Conservation (phyloP, 2,113 vertebrate species). For the Megalops atlanticus region DNA sequence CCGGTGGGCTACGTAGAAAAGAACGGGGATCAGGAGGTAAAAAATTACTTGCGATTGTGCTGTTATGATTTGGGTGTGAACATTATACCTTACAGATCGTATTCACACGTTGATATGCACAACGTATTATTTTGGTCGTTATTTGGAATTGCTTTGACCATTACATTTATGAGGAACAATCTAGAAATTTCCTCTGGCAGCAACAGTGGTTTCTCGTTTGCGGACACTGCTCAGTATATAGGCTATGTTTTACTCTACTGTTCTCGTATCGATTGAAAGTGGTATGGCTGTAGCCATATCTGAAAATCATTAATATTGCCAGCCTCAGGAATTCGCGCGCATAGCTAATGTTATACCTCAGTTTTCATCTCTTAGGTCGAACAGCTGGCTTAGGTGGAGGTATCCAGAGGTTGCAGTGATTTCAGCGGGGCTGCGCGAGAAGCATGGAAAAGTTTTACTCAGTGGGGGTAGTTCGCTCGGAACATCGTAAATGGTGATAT, state of each 20-base stretch:
- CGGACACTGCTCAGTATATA: too few species aligned
- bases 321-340: not conserved
- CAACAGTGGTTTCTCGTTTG: not conserved
- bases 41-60: not conserved
- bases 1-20: not conserved
- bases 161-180: not conserved
- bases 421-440: not conserved
- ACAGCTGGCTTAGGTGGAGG: not conserved
- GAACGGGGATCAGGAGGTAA: not conserved
- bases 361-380: not conserved
- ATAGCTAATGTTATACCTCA: not conserved
- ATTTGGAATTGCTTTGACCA: not conserved
- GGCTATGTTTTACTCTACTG: not conserved
- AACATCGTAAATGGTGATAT: not conserved
- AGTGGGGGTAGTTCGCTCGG: too few species aligned
- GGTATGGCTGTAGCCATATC: not conserved
- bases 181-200: conserved; percentile 21
- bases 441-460: not conserved
- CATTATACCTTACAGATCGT: not conserved
- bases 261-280: not conserved
- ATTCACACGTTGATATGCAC: not conserved
- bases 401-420: not conserved
- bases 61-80: not conserved
- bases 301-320: not conserved
- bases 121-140: not conserved